Percentiles rank a stretch among this genome's conserved stretches.
Conservation (phyloP, 2,113 vertebrate species). For the Smithornis capensis region DNA sequence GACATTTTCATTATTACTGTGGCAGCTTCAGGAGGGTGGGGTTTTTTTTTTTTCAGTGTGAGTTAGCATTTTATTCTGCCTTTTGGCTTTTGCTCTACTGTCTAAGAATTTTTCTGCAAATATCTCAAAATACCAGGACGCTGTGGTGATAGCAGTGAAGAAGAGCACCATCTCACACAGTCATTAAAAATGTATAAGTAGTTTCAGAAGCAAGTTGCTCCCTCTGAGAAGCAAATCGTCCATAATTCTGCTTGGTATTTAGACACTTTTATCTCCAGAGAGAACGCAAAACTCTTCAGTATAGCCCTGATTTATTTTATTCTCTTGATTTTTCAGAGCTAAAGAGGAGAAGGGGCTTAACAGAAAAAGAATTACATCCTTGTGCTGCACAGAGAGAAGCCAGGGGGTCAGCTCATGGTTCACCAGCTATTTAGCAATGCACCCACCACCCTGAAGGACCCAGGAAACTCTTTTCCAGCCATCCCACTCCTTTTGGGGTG, state of each 20-base stretch:
- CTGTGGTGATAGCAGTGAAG: neutral
- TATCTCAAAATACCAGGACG: neutral
- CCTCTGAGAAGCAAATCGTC: constrained; percentile 42
- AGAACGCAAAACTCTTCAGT: neutral
- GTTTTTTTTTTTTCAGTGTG: neutral
- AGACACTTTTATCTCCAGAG: constrained; percentile 45
- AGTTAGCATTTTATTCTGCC: constrained; percentile 8
- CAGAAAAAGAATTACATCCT: neutral
- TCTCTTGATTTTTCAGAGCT: neutral
- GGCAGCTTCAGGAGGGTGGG: neutral
- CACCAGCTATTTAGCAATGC: neutral
- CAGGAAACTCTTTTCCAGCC: neutral
- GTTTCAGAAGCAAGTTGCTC: constrained; percentile 1
- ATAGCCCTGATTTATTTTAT: constrained; percentile 25
- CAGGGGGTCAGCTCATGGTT: neutral
- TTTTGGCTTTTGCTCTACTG: constrained; percentile 26
- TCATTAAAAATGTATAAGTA: constrained; percentile 41
- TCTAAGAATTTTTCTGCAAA: neutral
- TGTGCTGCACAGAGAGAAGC: neutral
- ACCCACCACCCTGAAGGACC: neutral
- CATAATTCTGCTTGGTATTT: constrained; percentile 57
- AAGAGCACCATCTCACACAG: neutral
- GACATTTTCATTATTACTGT: neutral
- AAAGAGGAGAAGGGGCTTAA: neutral
- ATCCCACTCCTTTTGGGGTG: neutral